Percentiles rank a stretch among this genome's conserved stretches.
These are phyloP conservation scores for Melanotaenia nigrans DNA, from an alignment of 2,797 vertebrate genomes.

Conservation along the genomic window DNA sequence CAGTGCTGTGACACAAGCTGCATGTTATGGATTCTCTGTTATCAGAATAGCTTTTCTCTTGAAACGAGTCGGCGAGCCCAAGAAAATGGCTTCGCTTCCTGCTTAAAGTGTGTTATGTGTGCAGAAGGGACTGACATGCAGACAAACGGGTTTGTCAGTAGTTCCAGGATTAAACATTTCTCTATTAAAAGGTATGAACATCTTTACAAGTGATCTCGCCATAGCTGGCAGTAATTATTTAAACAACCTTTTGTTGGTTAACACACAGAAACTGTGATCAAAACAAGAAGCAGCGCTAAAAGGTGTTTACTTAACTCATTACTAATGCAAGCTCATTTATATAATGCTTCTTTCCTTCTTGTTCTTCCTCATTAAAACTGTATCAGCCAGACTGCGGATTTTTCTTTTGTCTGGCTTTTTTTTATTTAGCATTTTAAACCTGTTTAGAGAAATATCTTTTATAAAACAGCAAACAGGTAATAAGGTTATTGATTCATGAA, in stretches of 20 bases:
- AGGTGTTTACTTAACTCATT: no score
- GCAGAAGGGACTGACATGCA: conserved; percentile 16
- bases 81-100: conserved; percentile 38
- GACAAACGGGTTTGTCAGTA: conserved; percentile 33
- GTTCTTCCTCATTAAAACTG: no score
- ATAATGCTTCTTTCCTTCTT: no score
- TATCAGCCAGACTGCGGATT: no score
- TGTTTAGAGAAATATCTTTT: no score
- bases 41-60: conserved; percentile 34
- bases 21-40: conserved; percentile 11
- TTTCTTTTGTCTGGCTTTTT: no score
- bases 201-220: conserved; percentile 12
- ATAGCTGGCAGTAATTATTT: conserved; percentile 19
- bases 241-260: neutral
- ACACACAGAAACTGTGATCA: conserved; percentile 25
- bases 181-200: conserved; percentile 16
- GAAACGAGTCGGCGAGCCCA: conserved; percentile 1
- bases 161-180: conserved; percentile 2
- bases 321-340: no score
- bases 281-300: neutral
- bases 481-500: no score
- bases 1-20: conserved; percentile 31
- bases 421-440: no score
- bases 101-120: conserved; percentile 13
- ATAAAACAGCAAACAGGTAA: no score